Percentiles rank a stretch among this genome's conserved stretches.
phyloP scores from a whole-genome alignment of 2,888 invertebrate genomes.

The Crossocerus cetratus region DNA sequence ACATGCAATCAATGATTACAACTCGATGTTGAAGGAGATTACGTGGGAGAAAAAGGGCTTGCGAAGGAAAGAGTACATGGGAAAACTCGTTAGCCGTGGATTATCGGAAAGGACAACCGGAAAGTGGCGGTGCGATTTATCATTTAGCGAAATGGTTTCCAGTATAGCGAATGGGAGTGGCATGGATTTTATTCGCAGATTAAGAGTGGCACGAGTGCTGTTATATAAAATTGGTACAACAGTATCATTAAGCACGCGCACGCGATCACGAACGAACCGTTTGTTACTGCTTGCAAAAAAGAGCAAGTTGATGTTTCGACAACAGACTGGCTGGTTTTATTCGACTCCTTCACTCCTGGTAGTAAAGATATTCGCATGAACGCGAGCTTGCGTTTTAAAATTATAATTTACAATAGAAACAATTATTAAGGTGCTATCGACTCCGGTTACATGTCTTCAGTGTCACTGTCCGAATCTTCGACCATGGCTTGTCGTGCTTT shows the following conservation, averaged over 20 bases:
- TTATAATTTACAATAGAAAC: slow-evolving; percentile 57
- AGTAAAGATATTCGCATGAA: slow-evolving; percentile 2
- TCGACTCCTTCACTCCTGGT: slow-evolving; percentile 21
- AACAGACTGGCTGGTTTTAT: slow-evolving; percentile 34
- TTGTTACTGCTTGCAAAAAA: background rate
- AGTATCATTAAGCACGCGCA: too few relatives aligned
- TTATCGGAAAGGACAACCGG: slow-evolving; percentile 24
- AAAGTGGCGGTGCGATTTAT: background rate
- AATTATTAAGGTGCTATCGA: slow-evolving; percentile 20
- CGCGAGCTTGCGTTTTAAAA: slow-evolving; percentile 36
- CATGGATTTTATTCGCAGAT: background rate
- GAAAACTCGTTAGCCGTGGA: slow-evolving; percentile 52
- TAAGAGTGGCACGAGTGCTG: background rate
- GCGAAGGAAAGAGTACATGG: slow-evolving; percentile 19
- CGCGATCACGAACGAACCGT: too few relatives aligned
- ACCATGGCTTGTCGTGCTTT: slow-evolving; percentile 93
- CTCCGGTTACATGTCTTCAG: slow-evolving; percentile 83
- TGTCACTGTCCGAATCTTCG: slow-evolving; percentile 91
- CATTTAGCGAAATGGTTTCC: slow-evolving; percentile 1
- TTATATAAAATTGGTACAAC: background rate
- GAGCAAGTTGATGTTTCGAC: slow-evolving; percentile 1
- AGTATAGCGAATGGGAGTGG: background rate
- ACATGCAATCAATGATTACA: too few relatives aligned
- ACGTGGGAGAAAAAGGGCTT: background rate
- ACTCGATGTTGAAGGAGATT: background rate